Percentiles rank a stretch among this genome's conserved stretches.
Evolutionary conservation across 2,797 vertebrate species (phyloP).

Genomic region (Oreochromis mossambicus): DNA sequence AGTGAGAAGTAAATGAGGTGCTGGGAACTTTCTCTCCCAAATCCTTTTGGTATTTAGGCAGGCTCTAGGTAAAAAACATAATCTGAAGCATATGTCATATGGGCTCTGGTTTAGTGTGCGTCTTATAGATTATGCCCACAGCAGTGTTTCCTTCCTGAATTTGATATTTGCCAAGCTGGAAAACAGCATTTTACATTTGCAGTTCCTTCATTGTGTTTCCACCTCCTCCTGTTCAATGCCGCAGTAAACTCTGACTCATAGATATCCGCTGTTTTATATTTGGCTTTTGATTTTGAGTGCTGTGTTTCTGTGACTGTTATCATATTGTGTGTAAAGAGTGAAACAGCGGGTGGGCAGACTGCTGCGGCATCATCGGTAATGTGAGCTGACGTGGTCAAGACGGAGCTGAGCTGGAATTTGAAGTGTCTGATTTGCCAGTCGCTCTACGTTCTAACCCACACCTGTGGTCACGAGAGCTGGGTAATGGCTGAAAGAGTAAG

Average conservation of each 20-base stretch:
- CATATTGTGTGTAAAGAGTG: background rate
- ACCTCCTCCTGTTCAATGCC: background rate
- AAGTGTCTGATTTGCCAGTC: background rate
- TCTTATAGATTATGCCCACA: background rate
- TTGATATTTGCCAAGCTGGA: background rate
- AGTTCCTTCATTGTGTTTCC: background rate
- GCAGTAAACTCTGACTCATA: background rate
- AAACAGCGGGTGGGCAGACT: background rate
- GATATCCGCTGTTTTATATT: background rate
- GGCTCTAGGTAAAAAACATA: conserved; percentile 16
- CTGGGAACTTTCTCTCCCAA: conserved; percentile 41
- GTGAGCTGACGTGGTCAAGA: background rate
- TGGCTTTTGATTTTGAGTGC: background rate
- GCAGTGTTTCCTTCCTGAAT: background rate
- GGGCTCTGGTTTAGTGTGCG: background rate
- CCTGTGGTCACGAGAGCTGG: background rate
- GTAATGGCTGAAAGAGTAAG: background rate
- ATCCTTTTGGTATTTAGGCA: conserved; percentile 26
- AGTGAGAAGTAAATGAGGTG: conserved; percentile 54
- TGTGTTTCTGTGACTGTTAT: background rate
- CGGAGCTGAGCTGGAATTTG: background rate
- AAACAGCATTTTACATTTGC: background rate
- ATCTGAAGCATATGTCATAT: conserved; percentile 40
- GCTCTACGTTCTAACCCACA: background rate
- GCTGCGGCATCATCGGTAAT: background rate